Evolutionary conservation across 2,888 invertebrate species (phyloP), one percentile per base, ranked within the genome.

Genomic region (Gastracanthus pulcherrimus): DNA sequence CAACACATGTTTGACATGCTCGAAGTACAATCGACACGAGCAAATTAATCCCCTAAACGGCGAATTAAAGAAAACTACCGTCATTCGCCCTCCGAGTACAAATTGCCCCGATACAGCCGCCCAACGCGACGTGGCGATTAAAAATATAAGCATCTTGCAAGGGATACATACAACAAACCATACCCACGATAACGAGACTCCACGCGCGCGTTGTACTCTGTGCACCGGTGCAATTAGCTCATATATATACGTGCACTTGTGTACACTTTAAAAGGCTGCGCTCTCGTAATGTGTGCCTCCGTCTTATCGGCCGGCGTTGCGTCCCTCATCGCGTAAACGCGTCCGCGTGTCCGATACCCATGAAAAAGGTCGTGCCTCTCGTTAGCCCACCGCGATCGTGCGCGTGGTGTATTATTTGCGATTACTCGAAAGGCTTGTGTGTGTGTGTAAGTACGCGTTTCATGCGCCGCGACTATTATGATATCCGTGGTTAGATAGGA

Each of bases 401-500:
- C 34, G 31, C 34, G 38, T 48, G n/a, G n/a, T n/a, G n/a, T n/a
- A n/a, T n/a, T n/a, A 66, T 55, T 48, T 64, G 55, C 45, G 64
- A 64, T 66, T 31, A 31, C 34, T 19, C 62, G 29, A 51, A 51
- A 19, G 29, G 41, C 41, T 41, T 55, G n/a, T n/a, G n/a, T n/a
- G n/a, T n/a, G n/a, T 36, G 9, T 31, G 34, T 19, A 66, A 45
- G 67, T 67, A 36, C 19, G 19, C 72, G 36, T 81, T 72, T 66
- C 81, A 76, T 81, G 81, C 41, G 76, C 36, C 11, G 34, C 36
- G 76, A 81, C 81, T 72, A 76, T 81, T 77, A 77, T 51, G 76
- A 80, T 80, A 81, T 45, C 51, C 34, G n/a, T 13, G 26, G 11
- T 13, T n/a, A 62, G 70, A 70, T 64, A 71, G n/a, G 31, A n/a